Base-by-base conservation (phyloP, 2,888 invertebrate species). In the Frankliniella fusca region DNA sequence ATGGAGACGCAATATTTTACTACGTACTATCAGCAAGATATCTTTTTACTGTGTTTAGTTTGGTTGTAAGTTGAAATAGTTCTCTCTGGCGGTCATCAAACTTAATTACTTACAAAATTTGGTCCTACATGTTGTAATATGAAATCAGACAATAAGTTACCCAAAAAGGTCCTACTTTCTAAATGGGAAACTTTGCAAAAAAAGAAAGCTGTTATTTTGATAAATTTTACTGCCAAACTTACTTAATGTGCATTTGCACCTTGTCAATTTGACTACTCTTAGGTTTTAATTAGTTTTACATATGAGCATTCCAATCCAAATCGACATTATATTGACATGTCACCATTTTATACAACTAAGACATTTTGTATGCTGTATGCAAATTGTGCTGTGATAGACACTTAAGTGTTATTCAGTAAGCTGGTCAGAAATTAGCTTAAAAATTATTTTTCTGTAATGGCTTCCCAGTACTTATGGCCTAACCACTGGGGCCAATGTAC, bases 321-420 rank as follows among this genome's bases (percentile, higher is more conserved):
- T 76, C 0, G 23, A 27, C 12, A 76, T 76, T 23, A 10, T 76
- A 12, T 27, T 9, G 3, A 27, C 23, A 23, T 27, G 70, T 27
- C 27, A 76, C 27, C 27, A 10, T 12, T 27, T 23, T 12, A 23
- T 23, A 23, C 8, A 76, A n/a, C 61, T 23, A 9, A 9, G 8
- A 27, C 3, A 76, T 27, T 27, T 76, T 23, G n/a, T 70, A 70
- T 23, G 12, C 70, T 54, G 50, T 54, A 54, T 54, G 54, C 18
- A 54, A 76, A 76, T 27, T 76, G 70, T 76, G 70, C 70, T 76
- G 70, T 76, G 70, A 76, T 76, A 76, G 70, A 76, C 12, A 76
- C 23, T 76, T 27, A 76, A 61, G 18, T n/a, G 61, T 18, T 8
- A 3, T 61, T 8, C 7, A 20, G 18, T 20, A 61, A 20, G n/a